phyloP scores from a whole-genome alignment of 2,113 vertebrate species.

The Tupaia chinensis region DNA sequence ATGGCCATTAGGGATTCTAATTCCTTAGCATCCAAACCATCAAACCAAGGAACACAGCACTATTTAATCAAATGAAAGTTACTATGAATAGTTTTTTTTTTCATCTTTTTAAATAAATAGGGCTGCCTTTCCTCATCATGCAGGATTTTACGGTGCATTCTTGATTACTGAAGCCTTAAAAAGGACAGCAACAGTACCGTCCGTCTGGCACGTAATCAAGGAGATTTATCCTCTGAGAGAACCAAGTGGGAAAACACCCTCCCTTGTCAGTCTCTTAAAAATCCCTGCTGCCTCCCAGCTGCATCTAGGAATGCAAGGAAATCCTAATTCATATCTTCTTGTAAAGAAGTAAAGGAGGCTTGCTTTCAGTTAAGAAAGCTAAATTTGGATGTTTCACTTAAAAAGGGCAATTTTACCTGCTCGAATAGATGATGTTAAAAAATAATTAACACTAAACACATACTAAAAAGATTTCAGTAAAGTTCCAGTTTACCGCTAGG shows the following conservation, averaged over 20 bases:
- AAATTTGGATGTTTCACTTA: background rate
- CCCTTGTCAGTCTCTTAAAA: slow-evolving; percentile 71
- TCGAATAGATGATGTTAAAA: slow-evolving; percentile 41
- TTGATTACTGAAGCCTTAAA: slow-evolving; percentile 73
- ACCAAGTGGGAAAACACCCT: slow-evolving; percentile 81
- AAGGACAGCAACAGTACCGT: slow-evolving; percentile 83
- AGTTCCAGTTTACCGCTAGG: background rate
- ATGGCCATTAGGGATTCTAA: slow-evolving; percentile 78
- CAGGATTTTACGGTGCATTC: slow-evolving; percentile 74
- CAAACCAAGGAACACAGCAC: slow-evolving; percentile 67
- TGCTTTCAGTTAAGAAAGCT: slow-evolving; percentile 73
- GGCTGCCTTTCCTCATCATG: slow-evolving; percentile 63
- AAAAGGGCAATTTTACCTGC: slow-evolving; percentile 69
- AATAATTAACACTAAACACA: slow-evolving; percentile 49
- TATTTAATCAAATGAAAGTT: slow-evolving; percentile 78
- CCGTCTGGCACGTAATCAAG: slow-evolving; percentile 84
- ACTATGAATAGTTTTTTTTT: slow-evolving; percentile 63
- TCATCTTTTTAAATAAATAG: slow-evolving; percentile 78
- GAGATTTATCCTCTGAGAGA: slow-evolving; percentile 73
- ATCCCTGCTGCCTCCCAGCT: slow-evolving; percentile 79
- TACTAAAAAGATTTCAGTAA: background rate
- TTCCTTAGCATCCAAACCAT: slow-evolving; percentile 63
- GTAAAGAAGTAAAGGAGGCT: slow-evolving; percentile 66
- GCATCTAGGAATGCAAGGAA: slow-evolving; percentile 77
- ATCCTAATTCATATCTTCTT: slow-evolving; percentile 58